Conservation (phyloP, 2,797 vertebrate genomes). For the Neosilurus hyrtlii region DNA sequence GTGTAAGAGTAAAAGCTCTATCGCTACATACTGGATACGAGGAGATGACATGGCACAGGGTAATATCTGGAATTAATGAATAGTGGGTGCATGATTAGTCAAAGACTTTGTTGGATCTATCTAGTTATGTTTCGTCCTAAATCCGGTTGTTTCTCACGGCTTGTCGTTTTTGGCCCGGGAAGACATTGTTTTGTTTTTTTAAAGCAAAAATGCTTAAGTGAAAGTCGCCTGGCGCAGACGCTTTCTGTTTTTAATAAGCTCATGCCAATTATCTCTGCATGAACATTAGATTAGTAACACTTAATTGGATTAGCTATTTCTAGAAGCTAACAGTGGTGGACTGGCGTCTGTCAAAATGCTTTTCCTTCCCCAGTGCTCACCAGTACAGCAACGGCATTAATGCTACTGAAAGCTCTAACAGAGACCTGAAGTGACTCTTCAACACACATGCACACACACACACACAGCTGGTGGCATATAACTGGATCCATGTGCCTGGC, state of each 20-base stretch:
- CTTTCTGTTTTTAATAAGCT: constrained; percentile 13
- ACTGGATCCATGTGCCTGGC: constrained; percentile 60
- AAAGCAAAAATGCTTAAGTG: background rate
- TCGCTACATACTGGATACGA: background rate
- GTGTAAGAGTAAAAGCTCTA: background rate
- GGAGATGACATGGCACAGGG: background rate
- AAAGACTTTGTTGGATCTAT: background rate
- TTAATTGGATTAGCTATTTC: constrained; percentile 27
- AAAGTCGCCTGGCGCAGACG: background rate
- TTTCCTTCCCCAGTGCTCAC: constrained; percentile 13
- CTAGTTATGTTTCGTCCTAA: background rate
- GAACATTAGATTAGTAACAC: constrained; percentile 12
- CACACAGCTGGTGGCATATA: constrained; percentile 54
- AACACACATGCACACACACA: constrained; percentile 45
- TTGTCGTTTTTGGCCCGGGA: background rate
- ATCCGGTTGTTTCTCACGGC: background rate
- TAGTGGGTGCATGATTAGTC: background rate
- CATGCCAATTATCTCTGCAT: constrained; percentile 1
- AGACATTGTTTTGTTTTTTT: background rate
- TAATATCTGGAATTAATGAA: background rate
- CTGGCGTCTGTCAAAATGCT: constrained; percentile 37
- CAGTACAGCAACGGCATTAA: constrained; percentile 29
- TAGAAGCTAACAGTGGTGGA: constrained; percentile 13
- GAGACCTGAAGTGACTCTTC: constrained; percentile 38
- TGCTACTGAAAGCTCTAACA: constrained; percentile 33